Base-by-base conservation (phyloP, 2,113 vertebrate species). In the Shinisaurus crocodilurus region DNA sequence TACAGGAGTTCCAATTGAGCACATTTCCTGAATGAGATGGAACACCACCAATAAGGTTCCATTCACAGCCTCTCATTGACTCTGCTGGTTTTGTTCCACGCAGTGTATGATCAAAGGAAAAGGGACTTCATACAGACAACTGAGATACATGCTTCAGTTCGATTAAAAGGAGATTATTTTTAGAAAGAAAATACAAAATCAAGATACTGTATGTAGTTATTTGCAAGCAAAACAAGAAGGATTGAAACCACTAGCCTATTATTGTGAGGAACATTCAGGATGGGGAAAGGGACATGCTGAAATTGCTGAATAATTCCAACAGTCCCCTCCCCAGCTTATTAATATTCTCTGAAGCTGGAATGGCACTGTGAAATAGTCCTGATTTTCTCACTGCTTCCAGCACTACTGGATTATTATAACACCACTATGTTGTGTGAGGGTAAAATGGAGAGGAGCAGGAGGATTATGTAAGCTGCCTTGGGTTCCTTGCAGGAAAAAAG, bases 121-220 rank as follows among this genome's bases (percentile, higher is more conserved):
- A 43, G 54, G 50, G 18, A 40, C 16, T 29, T n/a, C 3, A 1
- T 77, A 63, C 23, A 85, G 72, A 50, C 20, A 50, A 85, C 63
- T 32, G 48, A 89, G 4, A 43, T 15, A 80, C 82, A 81, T 37
- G 8, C 81, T 13, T n/a, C 6, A n/a, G n/a, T 1, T 37, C 3
- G 86, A 65, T 77, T 90, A 90, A 94, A 94, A 90, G 83, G 37
- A 80, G 2, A 43, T 0, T 18, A 65, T 91, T 2, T 50, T 94
- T 43, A 12, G 77, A 23, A 65, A 90, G 60, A 79, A 88, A 83
- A 65, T 15, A 90, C 65, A 82, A 84, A 86, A 86, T 40, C 50
- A 86, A 43, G 76, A 50, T 27, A 85, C 40, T 37, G n/a, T n/a
- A n/a, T n/a, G n/a, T 87, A 70, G 92, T 16, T 54, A 40, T 13